Base-by-base conservation (phyloP, 23 tunicate species). In the Ciona savignyi region DNA sequence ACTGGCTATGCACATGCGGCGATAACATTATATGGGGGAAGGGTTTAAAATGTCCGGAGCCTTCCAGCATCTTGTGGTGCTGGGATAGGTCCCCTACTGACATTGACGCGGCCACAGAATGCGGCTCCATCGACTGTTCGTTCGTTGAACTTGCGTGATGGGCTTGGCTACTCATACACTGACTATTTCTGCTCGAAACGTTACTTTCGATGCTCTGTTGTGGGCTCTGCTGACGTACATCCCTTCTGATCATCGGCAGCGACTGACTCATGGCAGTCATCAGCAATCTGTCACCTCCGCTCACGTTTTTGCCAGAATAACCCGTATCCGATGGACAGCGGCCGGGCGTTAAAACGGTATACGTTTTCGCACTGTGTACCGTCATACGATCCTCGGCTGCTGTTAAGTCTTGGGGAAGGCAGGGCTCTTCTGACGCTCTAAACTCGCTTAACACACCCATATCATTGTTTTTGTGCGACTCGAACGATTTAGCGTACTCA, bases 191-290 rank as follows among this genome's bases (percentile, higher is more conserved):
- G 9, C 56, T 9, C 15, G 15, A 42, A 42, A 42, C 56, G 56
- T 42, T 42, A 42, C 56, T 42, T 42, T 42, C 56, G 56, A 42
- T 42, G 56, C 11, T 42, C 9, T 63, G 27, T 63, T 63, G 67
- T 25, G 26, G 67, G 27, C 67, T 63, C 67, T 63, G 67, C 67
- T 70, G 70, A 33, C 80, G 70, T 66, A 49, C 32, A 65, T 81
- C 60, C 86, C 86, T 74, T 25, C 35, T 30, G 24, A 66, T 30
- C 25, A 77, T 25, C 6, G 66, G 61, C 27, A 28, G 86, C 25
- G 25, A 30, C 67, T 81, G 86, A 81, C 67, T 81, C 86, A 81
- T 35, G 15, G 73, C 66, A 74, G 78, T 30, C 78, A 30, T 51
- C 24, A 62, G 56, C 34, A 51, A 66, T n/a, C 66, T 42, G 32